Percentiles rank a stretch among this genome's conserved stretches.
phyloP scores from a whole-genome alignment of 1,140 invertebrate species.

The Hyphantria cunea region DNA sequence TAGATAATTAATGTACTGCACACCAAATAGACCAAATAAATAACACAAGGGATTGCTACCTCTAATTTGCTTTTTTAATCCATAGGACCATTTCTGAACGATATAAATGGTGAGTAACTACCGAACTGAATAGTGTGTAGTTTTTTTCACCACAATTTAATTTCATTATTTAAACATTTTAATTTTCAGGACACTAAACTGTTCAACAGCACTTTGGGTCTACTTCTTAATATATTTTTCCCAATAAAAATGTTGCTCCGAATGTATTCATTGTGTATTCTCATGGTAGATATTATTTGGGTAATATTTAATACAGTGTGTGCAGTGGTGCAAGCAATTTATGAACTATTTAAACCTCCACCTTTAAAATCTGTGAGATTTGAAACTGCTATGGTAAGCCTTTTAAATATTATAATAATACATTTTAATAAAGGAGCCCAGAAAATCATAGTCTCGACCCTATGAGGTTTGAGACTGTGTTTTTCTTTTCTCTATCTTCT shows the following conservation, averaged over 20 bases:
- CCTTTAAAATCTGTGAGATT: conserved; percentile 81
- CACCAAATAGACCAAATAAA: no score
- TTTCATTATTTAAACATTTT: conserved; percentile 6
- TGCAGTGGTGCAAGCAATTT: conserved; percentile 81
- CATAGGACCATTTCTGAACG: background rate
- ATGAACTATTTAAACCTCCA: conserved; percentile 81
- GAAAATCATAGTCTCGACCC: no score
- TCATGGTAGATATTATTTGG: conserved; percentile 81
- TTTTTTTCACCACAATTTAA: background rate
- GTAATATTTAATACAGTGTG: conserved; percentile 80
- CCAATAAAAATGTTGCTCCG: conserved; percentile 81
- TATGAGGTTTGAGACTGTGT: no score
- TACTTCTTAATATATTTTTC: conserved; percentile 60
- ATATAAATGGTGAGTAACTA: background rate
- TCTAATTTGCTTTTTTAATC: background rate
- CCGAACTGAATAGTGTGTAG: background rate
- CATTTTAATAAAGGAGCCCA: no score
- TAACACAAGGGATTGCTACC: background rate
- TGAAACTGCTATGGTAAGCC: conserved; percentile 84
- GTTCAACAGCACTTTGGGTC: conserved; percentile 41
- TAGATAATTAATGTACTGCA: no score
- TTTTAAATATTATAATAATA: conserved; percentile 7
- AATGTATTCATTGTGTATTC: conserved; percentile 81
- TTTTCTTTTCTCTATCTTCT: no score
- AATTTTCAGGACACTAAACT: conserved; percentile 50